phyloP scores from a whole-genome alignment of 2,113 vertebrate genomes.

The Macquaria ambigua region DNA sequence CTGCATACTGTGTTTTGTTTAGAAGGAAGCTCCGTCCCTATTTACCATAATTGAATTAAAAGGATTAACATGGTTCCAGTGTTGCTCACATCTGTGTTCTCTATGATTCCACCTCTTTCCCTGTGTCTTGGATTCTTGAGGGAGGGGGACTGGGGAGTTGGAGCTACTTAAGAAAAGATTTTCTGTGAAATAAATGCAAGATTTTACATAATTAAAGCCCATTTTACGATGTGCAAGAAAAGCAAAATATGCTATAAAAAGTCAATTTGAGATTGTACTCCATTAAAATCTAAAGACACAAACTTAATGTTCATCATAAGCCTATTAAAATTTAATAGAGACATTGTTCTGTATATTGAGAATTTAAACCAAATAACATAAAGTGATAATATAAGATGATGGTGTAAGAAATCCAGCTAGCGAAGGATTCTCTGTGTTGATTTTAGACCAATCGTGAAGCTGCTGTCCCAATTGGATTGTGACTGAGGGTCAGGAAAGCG shows the following conservation, averaged over 20 bases:
- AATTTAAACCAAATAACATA: not conserved
- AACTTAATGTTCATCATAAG: not conserved
- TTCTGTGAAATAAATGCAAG: constrained; percentile 38
- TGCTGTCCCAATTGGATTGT: constrained; percentile 69
- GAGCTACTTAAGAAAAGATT: constrained; percentile 27
- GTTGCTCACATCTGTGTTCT: constrained; percentile 82
- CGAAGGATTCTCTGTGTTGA: constrained; percentile 54
- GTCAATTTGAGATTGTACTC: not conserved
- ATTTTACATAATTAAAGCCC: constrained; percentile 41
- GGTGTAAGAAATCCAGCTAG: not conserved
- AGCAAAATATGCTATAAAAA: not conserved
- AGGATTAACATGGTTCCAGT: constrained; percentile 83
- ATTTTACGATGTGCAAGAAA: constrained; percentile 10
- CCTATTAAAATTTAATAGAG: not conserved
- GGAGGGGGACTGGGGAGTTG: constrained; percentile 35
- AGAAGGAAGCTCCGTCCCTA: constrained; percentile 78
- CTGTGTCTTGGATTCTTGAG: constrained; percentile 52
- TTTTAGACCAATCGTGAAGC: constrained; percentile 57
- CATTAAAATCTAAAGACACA: not conserved
- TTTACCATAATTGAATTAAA: constrained; percentile 86
- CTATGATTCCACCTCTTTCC: constrained; percentile 68
- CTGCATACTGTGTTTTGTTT: constrained; percentile 81
- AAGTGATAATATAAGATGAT: not conserved
- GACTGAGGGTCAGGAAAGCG: constrained; percentile 77
- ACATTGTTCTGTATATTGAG: not conserved